Percentiles rank a stretch among this genome's conserved stretches.
phyloP scores from a whole-genome alignment of 2,113 vertebrate species.

The Lathamus discolor region DNA sequence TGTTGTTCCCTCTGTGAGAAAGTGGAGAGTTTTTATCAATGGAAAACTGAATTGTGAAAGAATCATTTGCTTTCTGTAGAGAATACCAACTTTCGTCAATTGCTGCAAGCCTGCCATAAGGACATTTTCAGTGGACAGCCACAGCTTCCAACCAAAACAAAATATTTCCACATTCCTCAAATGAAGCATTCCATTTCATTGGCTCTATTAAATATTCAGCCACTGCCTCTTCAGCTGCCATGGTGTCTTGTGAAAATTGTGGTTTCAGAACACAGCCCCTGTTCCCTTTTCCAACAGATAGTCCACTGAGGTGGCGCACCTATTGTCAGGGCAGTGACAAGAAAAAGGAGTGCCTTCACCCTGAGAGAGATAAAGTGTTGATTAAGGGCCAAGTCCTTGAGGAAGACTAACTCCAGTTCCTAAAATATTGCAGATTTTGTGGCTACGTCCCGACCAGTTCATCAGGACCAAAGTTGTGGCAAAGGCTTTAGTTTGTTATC shows the following conservation, averaged over 20 bases:
- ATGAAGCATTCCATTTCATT: not conserved
- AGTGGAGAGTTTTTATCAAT: not conserved
- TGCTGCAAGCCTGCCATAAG: not conserved
- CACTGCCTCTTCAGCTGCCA: not conserved
- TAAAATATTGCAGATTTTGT: not conserved
- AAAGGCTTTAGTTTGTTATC: not conserved
- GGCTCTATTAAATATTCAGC: not conserved
- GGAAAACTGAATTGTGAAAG: not conserved
- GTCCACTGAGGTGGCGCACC: not conserved
- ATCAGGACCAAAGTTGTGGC: not conserved
- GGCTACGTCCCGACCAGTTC: accelerated
- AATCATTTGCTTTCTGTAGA: not conserved
- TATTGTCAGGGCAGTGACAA: not conserved
- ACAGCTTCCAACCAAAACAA: constrained; percentile 10
- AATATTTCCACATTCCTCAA: not conserved
- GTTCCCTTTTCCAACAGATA: not conserved
- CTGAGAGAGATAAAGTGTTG: not conserved
- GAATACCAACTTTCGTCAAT: not conserved
- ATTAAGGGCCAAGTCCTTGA: not conserved
- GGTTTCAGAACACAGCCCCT: not conserved
- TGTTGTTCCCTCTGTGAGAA: not conserved
- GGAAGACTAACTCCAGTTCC: not conserved
- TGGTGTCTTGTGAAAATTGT: not conserved
- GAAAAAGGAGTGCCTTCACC: not conserved
- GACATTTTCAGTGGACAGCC: not conserved